These are phyloP conservation scores for Platichthys stellatus DNA, from an alignment of 2,113 vertebrate species.

Conservation along the genomic window DNA sequence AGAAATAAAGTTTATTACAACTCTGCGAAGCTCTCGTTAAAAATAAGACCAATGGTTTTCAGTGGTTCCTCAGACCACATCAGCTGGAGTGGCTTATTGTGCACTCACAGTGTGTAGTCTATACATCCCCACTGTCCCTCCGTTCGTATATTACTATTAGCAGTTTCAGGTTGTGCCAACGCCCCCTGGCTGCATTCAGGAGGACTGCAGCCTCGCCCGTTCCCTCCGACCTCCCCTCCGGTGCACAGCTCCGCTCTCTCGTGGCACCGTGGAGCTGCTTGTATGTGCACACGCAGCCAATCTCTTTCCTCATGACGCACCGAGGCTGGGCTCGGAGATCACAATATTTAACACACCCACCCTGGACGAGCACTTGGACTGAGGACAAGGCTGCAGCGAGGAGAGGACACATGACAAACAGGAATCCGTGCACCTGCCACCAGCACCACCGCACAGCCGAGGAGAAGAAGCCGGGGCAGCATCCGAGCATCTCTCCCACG, in stretches of 20 bases:
- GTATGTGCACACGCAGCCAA: slow-evolving; percentile 87
- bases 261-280: slow-evolving; percentile 83
- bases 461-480: slow-evolving; percentile 25
- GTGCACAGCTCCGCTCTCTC: slow-evolving; percentile 61
- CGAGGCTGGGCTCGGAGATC: slow-evolving; percentile 89
- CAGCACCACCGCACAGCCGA: slow-evolving; percentile 69
- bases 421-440: slow-evolving; percentile 78
- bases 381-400: slow-evolving; percentile 51
- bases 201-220: slow-evolving; percentile 33
- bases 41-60: not conserved
- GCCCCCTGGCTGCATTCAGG: slow-evolving; percentile 57
- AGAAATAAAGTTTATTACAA: not conserved
- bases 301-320: slow-evolving; percentile 92
- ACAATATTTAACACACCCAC: slow-evolving; percentile 92
- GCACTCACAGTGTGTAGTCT: not conserved
- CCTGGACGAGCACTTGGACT: slow-evolving; percentile 65
- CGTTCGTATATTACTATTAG: not conserved
- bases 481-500: slow-evolving; percentile 45
- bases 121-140: not conserved
- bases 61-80: not conserved
- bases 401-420: slow-evolving; percentile 53
- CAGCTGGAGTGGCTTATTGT: not conserved
- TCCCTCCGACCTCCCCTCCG: not conserved
- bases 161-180: slow-evolving; percentile 26
- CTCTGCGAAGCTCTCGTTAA: not conserved